Percentiles rank a stretch among this genome's conserved stretches.
Evolutionary conservation across 2,113 vertebrate genomes (phyloP).

Genomic region (Tichodroma muraria): DNA sequence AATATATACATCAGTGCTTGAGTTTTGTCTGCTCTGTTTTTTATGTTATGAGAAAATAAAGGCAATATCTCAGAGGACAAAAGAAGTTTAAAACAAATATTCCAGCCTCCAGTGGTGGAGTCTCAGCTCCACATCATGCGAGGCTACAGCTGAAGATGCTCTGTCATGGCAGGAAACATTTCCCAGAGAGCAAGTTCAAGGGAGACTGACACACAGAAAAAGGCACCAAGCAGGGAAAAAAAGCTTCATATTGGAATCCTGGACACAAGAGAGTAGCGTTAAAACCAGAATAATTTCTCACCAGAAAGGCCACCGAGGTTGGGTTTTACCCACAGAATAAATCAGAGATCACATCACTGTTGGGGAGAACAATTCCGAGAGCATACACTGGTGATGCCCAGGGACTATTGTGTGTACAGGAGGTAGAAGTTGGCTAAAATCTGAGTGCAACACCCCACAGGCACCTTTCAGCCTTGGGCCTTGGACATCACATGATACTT

Average conservation of each 20-base stretch:
- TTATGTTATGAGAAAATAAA: background rate
- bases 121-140: background rate
- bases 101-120: background rate
- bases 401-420: background rate
- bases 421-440: background rate
- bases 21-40: background rate
- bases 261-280: background rate
- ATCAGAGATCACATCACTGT: background rate
- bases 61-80: background rate
- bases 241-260: background rate
- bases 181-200: background rate
- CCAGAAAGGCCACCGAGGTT: background rate
- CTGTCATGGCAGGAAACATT: background rate
- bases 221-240: background rate
- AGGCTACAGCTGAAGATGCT: background rate
- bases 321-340: background rate
- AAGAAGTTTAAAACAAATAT: background rate
- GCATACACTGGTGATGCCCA: rapidly evolving
- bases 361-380: background rate
- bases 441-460: background rate
- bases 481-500: rapidly evolving
- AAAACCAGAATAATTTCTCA: background rate
- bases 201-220: background rate
- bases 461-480: background rate
- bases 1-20: background rate